These are phyloP conservation scores for Tamandua tetradactyla DNA, from an alignment of 2,797 vertebrate species.

Conservation along the genomic window DNA sequence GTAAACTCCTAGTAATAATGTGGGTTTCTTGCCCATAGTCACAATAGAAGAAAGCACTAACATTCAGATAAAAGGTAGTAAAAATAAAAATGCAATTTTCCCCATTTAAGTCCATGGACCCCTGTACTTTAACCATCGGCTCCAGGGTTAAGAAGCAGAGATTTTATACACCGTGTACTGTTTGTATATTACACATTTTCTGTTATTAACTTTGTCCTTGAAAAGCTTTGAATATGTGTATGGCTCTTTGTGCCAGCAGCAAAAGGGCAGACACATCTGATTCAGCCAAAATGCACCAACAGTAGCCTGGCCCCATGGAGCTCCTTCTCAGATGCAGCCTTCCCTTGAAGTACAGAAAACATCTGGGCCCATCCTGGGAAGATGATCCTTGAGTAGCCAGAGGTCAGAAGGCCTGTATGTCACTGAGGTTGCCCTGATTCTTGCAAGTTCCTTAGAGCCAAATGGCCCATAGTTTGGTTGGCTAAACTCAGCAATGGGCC, in stretches of 20 bases:
- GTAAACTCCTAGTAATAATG: not conserved
- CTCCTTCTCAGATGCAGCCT: conserved; percentile 65
- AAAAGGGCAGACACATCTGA: conserved; percentile 68
- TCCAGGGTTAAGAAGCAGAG: not conserved
- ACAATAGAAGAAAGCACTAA: conserved; percentile 9
- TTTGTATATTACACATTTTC: not conserved
- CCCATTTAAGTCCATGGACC: not conserved
- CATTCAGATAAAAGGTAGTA: conserved; percentile 22
- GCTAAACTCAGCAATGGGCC: conserved; percentile 47
- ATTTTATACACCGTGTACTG: not conserved
- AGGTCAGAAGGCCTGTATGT: conserved; percentile 47
- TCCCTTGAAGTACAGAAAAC: conserved; percentile 64
- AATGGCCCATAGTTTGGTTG: conserved; percentile 19
- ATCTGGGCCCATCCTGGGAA: conserved; percentile 63
- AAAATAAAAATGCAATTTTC: not conserved
- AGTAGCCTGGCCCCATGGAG: conserved; percentile 53
- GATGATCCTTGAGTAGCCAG: conserved; percentile 49
- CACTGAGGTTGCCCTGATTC: conserved; percentile 51
- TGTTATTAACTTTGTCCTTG: conserved; percentile 56
- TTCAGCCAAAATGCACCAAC: conserved; percentile 73
- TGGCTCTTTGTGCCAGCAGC: conserved; percentile 59
- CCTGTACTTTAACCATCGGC: conserved; percentile 1
- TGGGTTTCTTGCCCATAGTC: not conserved
- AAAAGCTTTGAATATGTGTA: conserved; percentile 64
- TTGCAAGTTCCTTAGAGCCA: conserved; percentile 59